phyloP scores from a whole-genome alignment of 2,888 invertebrate genomes.

The Antheraea yamamai region DNA sequence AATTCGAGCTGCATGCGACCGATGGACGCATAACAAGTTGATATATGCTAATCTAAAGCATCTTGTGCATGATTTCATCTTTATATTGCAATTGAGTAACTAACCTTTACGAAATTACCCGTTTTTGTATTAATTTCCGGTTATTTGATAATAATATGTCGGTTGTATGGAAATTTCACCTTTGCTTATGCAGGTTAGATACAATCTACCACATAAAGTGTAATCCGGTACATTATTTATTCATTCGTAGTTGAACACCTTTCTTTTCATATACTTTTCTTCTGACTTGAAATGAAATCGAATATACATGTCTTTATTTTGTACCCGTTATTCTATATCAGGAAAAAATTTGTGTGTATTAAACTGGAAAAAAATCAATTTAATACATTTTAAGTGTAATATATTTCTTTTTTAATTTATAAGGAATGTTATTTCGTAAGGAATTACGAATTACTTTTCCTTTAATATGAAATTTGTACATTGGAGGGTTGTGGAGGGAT shows the following conservation, averaged over 20 bases:
- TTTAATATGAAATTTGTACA: not conserved
- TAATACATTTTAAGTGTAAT: not conserved
- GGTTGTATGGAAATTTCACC: not conserved
- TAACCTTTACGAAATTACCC: not conserved
- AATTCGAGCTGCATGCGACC: constrained; percentile 48
- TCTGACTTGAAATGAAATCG: not conserved
- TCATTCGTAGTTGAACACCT: not conserved
- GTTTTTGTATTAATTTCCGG: not conserved
- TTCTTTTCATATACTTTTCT: not conserved
- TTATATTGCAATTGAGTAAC: constrained; percentile 16
- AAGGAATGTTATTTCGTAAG: not conserved
- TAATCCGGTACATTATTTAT: not conserved
- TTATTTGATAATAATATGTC: not conserved
- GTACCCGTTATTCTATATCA: not conserved
- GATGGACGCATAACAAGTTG: constrained; percentile 54
- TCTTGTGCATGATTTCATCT: constrained; percentile 49
- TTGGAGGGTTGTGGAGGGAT: no score
- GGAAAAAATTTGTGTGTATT: not conserved
- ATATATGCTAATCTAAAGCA: constrained; percentile 63
- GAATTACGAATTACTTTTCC: not conserved
- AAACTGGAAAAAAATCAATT: no score
- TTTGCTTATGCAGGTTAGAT: not conserved
- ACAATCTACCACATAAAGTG: not conserved
- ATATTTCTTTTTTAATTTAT: not conserved
- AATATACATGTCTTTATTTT: not conserved